These are phyloP conservation scores for Pomatostomus ruficeps DNA, from an alignment of 2,113 vertebrate genomes.

Conservation along the genomic window DNA sequence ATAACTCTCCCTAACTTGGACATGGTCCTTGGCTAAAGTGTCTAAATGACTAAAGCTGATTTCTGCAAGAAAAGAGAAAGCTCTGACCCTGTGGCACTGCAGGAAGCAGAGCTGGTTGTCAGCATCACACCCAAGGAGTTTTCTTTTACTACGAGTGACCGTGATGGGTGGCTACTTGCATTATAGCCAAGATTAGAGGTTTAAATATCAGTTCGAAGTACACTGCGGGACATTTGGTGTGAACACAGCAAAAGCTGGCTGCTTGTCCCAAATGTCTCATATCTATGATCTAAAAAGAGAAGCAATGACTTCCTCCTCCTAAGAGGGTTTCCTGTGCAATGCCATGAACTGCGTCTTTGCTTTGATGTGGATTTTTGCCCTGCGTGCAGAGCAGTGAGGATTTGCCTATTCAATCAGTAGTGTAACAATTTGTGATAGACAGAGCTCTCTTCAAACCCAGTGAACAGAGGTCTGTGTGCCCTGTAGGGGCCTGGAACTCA, in stretches of 20 bases:
- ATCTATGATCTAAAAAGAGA: not conserved
- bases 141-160: not conserved
- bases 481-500: not conserved
- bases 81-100: not conserved
- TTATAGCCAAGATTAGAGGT: not conserved
- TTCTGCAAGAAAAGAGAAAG: not conserved
- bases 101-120: not conserved
- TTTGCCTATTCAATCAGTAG: not conserved
- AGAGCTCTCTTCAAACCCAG: not conserved
- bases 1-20: not conserved
- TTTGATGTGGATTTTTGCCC: not conserved
- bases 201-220: not conserved
- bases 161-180: not conserved
- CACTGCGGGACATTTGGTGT: not conserved
- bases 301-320: not conserved
- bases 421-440: not conserved
- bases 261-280: not conserved
- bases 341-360: not conserved
- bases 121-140: not conserved
- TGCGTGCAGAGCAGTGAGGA: not conserved
- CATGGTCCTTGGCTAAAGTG: not conserved
- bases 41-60: not conserved
- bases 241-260: not conserved
- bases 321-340: not conserved
- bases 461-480: not conserved